These are phyloP conservation scores for Scleropages formosus DNA, from an alignment of 2,797 vertebrate genomes.

Conservation along the genomic window DNA sequence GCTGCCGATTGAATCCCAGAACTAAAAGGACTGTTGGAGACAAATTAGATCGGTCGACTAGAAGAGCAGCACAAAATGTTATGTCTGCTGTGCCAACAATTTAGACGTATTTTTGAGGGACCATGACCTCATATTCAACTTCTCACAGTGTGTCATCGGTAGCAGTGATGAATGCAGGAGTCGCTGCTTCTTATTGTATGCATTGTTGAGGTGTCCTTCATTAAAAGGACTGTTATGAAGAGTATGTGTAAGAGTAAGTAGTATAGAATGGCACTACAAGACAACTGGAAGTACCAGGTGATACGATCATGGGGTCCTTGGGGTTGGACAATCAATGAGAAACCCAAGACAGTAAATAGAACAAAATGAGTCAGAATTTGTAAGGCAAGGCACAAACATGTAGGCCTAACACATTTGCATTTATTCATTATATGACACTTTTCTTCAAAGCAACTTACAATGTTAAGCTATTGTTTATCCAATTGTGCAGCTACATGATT, in stretches of 20 bases:
- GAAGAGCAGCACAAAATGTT: constrained; percentile 10
- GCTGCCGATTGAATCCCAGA: constrained; percentile 34
- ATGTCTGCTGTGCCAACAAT: neutral
- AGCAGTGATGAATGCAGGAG: constrained; percentile 11
- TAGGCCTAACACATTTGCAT: too few relatives aligned
- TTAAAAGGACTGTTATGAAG: constrained; percentile 13
- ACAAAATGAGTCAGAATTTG: too few relatives aligned
- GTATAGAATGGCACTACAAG: neutral
- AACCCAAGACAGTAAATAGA: too few relatives aligned
- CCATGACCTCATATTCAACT: neutral
- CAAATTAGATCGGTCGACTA: constrained; percentile 49
- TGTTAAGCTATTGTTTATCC: too few relatives aligned
- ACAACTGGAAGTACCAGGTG: neutral
- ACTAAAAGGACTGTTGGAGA: constrained; percentile 47
- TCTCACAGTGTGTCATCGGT: neutral
- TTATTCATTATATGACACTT: too few relatives aligned
- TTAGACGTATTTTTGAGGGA: constrained; percentile 33
- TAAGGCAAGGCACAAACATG: too few relatives aligned
- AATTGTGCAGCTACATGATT: too few relatives aligned
- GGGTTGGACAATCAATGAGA: too few relatives aligned
- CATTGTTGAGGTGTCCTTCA: neutral
- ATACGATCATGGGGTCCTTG: too few relatives aligned
- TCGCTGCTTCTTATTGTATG: neutral
- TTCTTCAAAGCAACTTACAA: too few relatives aligned
- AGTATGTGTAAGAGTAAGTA: constrained; percentile 10